phyloP scores from a whole-genome alignment of 1,140 invertebrate genomes.

The Bombus confusus region DNA sequence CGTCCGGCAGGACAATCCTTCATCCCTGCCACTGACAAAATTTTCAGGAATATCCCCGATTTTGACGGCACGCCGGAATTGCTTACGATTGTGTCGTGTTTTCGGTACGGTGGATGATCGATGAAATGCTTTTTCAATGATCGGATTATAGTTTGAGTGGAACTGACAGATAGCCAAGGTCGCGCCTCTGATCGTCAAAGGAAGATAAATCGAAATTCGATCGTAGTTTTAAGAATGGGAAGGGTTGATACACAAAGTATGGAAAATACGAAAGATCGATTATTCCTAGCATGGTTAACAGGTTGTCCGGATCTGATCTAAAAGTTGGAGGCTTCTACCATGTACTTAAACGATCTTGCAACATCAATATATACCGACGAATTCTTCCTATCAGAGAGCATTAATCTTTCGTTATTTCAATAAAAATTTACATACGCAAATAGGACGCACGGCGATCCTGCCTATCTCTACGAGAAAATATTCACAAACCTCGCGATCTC shows the following conservation, averaged over 20 bases:
- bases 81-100: conserved; percentile 8
- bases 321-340: background rate
- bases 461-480: no score
- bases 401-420: background rate
- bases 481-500: no score
- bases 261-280: background rate
- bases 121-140: background rate
- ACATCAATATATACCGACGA: no score
- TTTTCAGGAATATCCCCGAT: background rate
- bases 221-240: background rate
- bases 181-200: background rate
- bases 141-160: background rate
- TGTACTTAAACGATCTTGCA: background rate
- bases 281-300: background rate
- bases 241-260: background rate
- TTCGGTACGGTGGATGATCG: background rate
- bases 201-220: background rate
- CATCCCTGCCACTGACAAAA: conserved; percentile 3
- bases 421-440: background rate
- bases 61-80: background rate
- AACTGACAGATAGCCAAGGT: background rate
- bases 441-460: no score
- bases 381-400: background rate
- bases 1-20: background rate
- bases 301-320: background rate